Base-by-base conservation (phyloP, 2,797 vertebrate genomes). In the Amblyraja radiata region DNA sequence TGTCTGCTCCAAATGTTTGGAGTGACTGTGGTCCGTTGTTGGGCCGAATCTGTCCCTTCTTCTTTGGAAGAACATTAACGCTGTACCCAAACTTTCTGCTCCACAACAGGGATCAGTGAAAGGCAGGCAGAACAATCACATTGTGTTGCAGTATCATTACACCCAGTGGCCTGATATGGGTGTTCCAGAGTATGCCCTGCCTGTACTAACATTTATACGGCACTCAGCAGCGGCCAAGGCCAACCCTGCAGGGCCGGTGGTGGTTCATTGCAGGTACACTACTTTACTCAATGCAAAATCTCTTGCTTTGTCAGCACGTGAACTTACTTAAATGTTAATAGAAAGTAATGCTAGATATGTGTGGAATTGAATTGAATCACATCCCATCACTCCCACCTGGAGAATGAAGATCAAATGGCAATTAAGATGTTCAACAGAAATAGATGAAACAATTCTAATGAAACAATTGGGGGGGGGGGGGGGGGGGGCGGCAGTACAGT, bases 111-210 rank as follows among this genome's bases (percentile, higher is more conserved):
- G 97, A 54, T 99, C 98, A 93, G 97, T 97, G 95, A 99, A 97
- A 95, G 97, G 97, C 93, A 96, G 96, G 93, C 94, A 95, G 88
- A 96, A 94, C 36, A 98, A 98, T 74, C 97, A 97, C 7, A 93
- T 95, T 0, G 96, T 99, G 80, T 96, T 95, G 0, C 99, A 99
- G 94, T 99, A 97, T 95, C 98, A 99, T 94, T 99, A 99, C 94
- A 99, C 98, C 16, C 98, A 98, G 95, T 99, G 99, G 99, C 98
- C 99, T 1, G 99, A 99, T 95, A 99, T 99, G 98, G 99, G 99
- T 0, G 98, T 99, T 76, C 98, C 99, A 0, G 97, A 98, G 6
- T 98, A 98, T 6, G 95, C 97, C 0, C 96, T 99, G 93, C 98
- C 99, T 0, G 97, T 99, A 83, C 97, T 99, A 94, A 97, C 97